Evolutionary conservation across 2,797 vertebrate species (phyloP), one percentile per base, ranked within the genome.

Genomic region (Dromococcyx pavoninus): DNA sequence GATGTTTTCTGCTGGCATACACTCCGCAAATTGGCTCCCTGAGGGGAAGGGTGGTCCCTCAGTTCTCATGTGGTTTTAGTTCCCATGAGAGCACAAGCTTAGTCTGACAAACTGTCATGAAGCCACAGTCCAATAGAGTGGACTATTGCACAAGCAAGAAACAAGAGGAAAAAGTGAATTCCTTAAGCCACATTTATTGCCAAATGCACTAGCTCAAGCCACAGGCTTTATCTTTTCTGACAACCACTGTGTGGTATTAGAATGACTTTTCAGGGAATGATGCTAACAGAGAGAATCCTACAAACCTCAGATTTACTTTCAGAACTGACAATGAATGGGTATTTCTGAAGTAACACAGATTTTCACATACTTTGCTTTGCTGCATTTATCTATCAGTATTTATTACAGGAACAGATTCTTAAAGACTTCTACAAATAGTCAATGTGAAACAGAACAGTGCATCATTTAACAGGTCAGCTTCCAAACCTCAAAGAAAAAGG

Each of bases 181-280:
- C 78, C 75, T 93, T 56, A 62, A 91, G 58, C 72, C 51, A 58
- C 58, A 46, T 92, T 75, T 86, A 93, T 78, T 84, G 70, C 88
- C 39, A 93, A 78, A 96, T 57, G 30, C 62, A 75, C 79, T 58
- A 50, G 69, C 65, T 94, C 89, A 95, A 94, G 73, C 73, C 70
- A 93, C 66, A 58, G 62, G 46, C 54, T 83, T 66, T 60, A 57
- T 57, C 92, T 89, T 71, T 86, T 70, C 70, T 53, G 54, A 66
- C 70, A 41, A 44, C 43, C 58, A 67, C 60, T 35, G 51, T 30
- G 69, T 66, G 54, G 28, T 44, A 77, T 46, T 53, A 77, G 65
- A 89, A 86, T 48, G 35, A 77, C 50, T 91, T 90, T 60, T 78
- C 56, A 75, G 56, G 51, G 69, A 86, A 80, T 0, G 1, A 66